Evolutionary conservation across 2,113 vertebrate genomes (phyloP), one percentile per base, ranked within the genome.

Genomic region (Dipodomys merriami): DNA sequence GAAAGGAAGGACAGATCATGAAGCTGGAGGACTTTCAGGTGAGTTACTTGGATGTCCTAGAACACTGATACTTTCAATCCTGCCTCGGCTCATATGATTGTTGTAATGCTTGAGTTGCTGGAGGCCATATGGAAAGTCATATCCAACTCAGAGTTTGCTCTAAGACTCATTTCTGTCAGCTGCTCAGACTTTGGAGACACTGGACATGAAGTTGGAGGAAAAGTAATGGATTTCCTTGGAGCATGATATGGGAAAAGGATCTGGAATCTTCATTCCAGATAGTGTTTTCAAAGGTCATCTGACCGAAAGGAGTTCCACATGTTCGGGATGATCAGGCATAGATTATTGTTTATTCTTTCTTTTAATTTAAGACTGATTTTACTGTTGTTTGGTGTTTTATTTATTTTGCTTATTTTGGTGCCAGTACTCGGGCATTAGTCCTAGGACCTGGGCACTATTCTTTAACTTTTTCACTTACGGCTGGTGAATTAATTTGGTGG

Each of bases 321-420:
- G 20, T 69, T 30, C 22, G 86, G 83, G 60, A 71, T 29, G 25
- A 69, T 22, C 62, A 88, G 74, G 46, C 39, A 39, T 39, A 74
- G 25, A 35, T 69, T 72, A 27, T 67, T 49, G n/a, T 69, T 83
- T 85, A 19, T 23, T 72, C 49, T 67, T 81, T 91, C 57, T 89
- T 76, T 83, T 35, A 79, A 20, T 23, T 30, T 19, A 12, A 49
- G 73, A 53, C 5, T 30, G 39, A 46, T 88, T 88, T 49, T 88
- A 69, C 22, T 83, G 30, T 91, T 77, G 30, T 91, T 77, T 93
- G 39, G 7, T 76, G 65, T 83, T 88, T 94, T 78, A 22, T 25
- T 23, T 64, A 64, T 23, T 22, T 25, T 64, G 7, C 16, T 62
- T 49, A 9, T 12, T 57, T 57, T 57, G 16, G 53, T 57, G 53